Percentiles rank a stretch among this genome's conserved stretches.
Evolutionary conservation across 2,113 vertebrate species (phyloP).

Genomic region (Apeltes quadracus): DNA sequence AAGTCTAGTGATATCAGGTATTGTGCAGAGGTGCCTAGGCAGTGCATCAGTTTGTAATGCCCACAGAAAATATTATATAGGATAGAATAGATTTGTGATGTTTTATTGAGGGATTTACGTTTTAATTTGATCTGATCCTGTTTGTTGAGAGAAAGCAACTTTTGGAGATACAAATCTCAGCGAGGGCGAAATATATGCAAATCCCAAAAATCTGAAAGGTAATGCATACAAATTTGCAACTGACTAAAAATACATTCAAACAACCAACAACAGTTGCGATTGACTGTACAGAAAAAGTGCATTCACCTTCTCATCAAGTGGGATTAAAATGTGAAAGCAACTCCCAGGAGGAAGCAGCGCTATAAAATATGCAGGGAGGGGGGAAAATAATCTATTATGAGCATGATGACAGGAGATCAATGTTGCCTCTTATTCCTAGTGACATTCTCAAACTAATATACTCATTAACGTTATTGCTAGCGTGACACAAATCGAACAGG

Average conservation of each 20-base stretch:
- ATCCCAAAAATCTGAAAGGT: constrained; percentile 46
- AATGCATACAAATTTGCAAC: constrained; percentile 34
- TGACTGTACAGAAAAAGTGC: constrained; percentile 11
- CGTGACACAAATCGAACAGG: constrained; percentile 46
- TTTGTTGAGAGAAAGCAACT: constrained; percentile 37
- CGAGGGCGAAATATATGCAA: constrained; percentile 37
- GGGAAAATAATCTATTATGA: constrained; percentile 48
- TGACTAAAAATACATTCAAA: constrained; percentile 35
- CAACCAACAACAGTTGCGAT: constrained; percentile 35
- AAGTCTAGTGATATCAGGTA: constrained; percentile 34
- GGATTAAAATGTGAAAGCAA: constrained; percentile 64
- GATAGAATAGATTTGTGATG: constrained; percentile 34
- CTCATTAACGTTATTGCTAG: constrained; percentile 70
- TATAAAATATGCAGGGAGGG: constrained; percentile 45
- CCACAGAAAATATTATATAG: neutral
- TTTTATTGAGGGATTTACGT: constrained; percentile 48
- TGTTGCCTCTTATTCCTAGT: constrained; percentile 64
- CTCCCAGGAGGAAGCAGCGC: constrained; percentile 36
- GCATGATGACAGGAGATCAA: constrained; percentile 70
- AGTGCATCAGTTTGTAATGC: constrained; percentile 14
- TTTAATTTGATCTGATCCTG: constrained; percentile 41
- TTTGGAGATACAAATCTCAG: constrained; percentile 14
- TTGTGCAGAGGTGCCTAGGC: constrained; percentile 30
- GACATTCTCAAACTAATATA: constrained; percentile 72
- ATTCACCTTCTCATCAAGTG: constrained; percentile 46